phyloP scores from a whole-genome alignment of 2,888 invertebrate genomes.

The Iphiclides podalirius region DNA sequence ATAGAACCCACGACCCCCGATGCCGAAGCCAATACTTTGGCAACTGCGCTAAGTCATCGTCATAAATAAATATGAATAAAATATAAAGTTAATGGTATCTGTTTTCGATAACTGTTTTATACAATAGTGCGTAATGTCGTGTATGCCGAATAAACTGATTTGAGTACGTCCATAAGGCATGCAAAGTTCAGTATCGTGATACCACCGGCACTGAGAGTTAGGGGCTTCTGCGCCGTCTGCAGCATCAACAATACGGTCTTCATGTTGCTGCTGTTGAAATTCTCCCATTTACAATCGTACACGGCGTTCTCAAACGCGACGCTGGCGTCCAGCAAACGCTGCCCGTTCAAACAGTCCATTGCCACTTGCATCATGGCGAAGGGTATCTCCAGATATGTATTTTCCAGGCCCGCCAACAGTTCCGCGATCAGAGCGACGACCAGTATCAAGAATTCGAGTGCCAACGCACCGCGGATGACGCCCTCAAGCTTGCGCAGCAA shows the following conservation, averaged over 20 bases:
- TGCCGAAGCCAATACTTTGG: too few species aligned
- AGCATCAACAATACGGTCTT: constrained; percentile 49
- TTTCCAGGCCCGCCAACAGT: constrained; percentile 51
- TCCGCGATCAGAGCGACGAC: constrained; percentile 46
- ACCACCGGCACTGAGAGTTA: constrained; percentile 54
- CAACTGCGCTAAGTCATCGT: too few species aligned
- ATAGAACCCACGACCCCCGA: too few species aligned
- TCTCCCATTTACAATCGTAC: constrained; percentile 58
- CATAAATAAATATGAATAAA: too few species aligned
- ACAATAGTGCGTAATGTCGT: constrained; percentile 43
- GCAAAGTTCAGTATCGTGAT: constrained; percentile 43
- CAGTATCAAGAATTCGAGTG: constrained; percentile 45
- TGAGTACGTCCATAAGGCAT: constrained; percentile 48
- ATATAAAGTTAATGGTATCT: too few species aligned
- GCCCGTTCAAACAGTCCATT: constrained; percentile 54
- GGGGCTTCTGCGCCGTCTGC: constrained; percentile 49
- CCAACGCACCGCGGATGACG: constrained; percentile 44
- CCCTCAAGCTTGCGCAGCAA: constrained; percentile 40
- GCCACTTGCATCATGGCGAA: constrained; percentile 47
- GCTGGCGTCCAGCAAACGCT: constrained; percentile 51
- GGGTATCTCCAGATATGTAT: constrained; percentile 48
- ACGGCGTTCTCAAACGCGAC: constrained; percentile 45
- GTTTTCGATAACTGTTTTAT: too few species aligned
- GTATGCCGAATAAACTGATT: constrained; percentile 53
- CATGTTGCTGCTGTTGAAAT: constrained; percentile 48